Conservation (phyloP, 2,888 invertebrate genomes). For the Escarpia spicata region DNA sequence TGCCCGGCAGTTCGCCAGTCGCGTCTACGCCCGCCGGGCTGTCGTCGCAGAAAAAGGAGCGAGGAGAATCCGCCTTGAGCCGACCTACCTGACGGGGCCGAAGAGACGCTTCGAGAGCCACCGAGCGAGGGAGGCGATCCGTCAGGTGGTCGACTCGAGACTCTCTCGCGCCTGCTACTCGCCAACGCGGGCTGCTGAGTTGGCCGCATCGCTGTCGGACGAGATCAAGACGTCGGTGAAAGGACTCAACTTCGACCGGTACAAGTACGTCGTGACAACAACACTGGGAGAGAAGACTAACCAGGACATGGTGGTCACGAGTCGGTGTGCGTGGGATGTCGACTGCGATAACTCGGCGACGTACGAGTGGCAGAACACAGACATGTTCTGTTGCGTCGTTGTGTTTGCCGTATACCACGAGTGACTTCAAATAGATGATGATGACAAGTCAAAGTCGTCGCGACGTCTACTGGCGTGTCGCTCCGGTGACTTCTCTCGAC, state of each 20-base stretch:
- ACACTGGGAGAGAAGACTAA: conserved; percentile 27
- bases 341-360: conserved; percentile 28
- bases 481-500: background rate
- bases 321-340: conserved; percentile 33
- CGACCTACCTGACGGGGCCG: conserved; percentile 19
- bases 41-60: background rate
- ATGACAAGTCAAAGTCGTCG: background rate
- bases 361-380: conserved; percentile 27
- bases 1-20: conserved; percentile 17
- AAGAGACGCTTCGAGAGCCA: background rate
- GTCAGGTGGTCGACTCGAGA: background rate
- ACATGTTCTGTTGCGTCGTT: conserved; percentile 27
- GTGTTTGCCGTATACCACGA: conserved; percentile 46
- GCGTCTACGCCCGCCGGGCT: conserved; percentile 21
- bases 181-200: conserved; percentile 34
- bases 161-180: background rate
- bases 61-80: background rate
- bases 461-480: background rate
- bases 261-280: conserved; percentile 31
- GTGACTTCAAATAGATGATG: conserved; percentile 33
- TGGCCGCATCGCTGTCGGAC: conserved; percentile 53
- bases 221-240: conserved; percentile 37
- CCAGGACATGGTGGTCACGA: conserved; percentile 28
- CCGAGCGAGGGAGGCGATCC: background rate
- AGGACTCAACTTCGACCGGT: conserved; percentile 31